Evolutionary conservation across 2,888 invertebrate genomes (phyloP).

Genomic region (Quadriops clusia): DNA sequence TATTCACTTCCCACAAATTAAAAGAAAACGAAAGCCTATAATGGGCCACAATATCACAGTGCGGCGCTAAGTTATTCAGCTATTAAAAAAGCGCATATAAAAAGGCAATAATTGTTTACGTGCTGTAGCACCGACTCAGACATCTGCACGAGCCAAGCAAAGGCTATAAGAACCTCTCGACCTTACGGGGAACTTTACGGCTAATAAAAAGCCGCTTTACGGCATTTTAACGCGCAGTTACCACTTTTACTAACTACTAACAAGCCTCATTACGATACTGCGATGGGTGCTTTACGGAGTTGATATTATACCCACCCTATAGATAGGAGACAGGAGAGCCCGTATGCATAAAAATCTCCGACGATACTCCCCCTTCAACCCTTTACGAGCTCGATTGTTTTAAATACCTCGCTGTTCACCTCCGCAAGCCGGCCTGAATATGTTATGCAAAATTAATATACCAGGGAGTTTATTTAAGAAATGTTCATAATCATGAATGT

Average conservation of each 20-base stretch:
- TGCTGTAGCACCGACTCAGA: slow-evolving; percentile 23
- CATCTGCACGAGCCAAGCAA: slow-evolving; percentile 26
- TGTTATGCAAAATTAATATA: too few relatives aligned
- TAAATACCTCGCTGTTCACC: too few relatives aligned
- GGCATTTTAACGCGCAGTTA: slow-evolving; percentile 37
- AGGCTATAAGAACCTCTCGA: slow-evolving; percentile 25
- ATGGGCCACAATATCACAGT: too few relatives aligned
- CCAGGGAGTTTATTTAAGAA: too few relatives aligned
- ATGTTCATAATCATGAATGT: too few relatives aligned
- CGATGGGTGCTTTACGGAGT: slow-evolving; percentile 30
- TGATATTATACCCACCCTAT: slow-evolving; percentile 24
- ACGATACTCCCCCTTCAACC: too few relatives aligned
- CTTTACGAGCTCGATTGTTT: too few relatives aligned
- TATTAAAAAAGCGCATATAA: slow-evolving; percentile 10
- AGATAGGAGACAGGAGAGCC: slow-evolving; percentile 17
- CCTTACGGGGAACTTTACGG: slow-evolving; percentile 32
- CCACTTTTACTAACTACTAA: slow-evolving; percentile 37
- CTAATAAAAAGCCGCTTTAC: slow-evolving; percentile 38
- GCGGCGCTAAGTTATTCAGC: slow-evolving; percentile 7
- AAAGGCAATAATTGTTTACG: slow-evolving; percentile 31
- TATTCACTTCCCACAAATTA: too few relatives aligned
- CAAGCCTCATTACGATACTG: slow-evolving; percentile 36
- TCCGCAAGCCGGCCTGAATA: too few relatives aligned
- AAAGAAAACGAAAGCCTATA: too few relatives aligned
- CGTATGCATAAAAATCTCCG: slow-evolving; percentile 17